Evolutionary conservation across 23 tunicate genomes (phyloP), one percentile per base, ranked within the genome.

Genomic region (Pegea sp.): DNA sequence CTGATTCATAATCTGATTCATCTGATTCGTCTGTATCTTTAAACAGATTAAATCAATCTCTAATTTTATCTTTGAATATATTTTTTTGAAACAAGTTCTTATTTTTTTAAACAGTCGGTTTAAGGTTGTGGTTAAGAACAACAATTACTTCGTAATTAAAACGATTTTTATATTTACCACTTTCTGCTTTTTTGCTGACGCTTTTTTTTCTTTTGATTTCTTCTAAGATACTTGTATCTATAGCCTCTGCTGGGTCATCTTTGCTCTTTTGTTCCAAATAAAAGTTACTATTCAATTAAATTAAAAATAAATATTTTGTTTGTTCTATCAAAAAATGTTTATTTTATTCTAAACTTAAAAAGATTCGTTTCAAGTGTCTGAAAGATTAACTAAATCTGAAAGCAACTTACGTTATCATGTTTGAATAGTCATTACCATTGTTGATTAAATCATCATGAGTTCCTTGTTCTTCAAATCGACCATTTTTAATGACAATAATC

Each of bases 181-280:
- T 25, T 64, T 76, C 16, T 53, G 34, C 25, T 57, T 46, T n/a
- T n/a, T n/a, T n/a, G n/a, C n/a, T n/a, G n/a, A n/a, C n/a, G n/a
- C 24, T 16, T 63, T 42, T 30, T 62, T 62, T 31, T 77, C 90
- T 28, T 77, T 63, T n/a, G n/a, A n/a, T n/a, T n/a, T n/a, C n/a
- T n/a, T n/a, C n/a, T n/a, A n/a, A n/a, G n/a, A n/a, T n/a, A n/a
- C n/a, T n/a, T n/a, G n/a, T n/a, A n/a, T n/a, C n/a, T n/a, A n/a
- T n/a, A n/a, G n/a, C n/a, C n/a, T n/a, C n/a, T n/a, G n/a, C n/a
- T n/a, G n/a, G n/a, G n/a, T n/a, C n/a, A n/a, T n/a, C n/a, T n/a
- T n/a, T n/a, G n/a, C n/a, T n/a, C 22, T 77, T 67, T 57, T 77
- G 76, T 30, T 77, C 90, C 70, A 77, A 34, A 42, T 77, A 77